Percentiles rank a stretch among this genome's conserved stretches.
phyloP scores from a whole-genome alignment of 1,140 invertebrate genomes.

The Lepidurus couesii region DNA sequence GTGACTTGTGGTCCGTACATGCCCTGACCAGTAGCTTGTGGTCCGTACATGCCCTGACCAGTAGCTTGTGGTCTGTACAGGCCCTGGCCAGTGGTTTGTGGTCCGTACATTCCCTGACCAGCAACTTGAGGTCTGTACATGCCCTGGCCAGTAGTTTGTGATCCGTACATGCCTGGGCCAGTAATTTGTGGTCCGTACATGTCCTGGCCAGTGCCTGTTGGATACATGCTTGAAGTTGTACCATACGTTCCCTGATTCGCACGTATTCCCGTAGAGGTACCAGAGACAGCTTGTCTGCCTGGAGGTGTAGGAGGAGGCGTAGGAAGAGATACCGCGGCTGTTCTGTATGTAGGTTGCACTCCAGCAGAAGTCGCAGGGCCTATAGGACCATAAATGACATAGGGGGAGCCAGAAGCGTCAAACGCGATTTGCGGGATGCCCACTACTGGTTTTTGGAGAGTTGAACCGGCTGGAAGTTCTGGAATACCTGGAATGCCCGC shows the following conservation, averaged over 20 bases:
- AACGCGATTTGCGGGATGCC: not conserved
- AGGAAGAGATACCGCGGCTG: not conserved
- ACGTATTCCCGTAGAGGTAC: no score
- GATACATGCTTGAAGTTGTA: no score
- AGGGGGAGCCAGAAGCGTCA: not conserved
- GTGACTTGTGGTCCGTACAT: not conserved
- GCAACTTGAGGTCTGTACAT: not conserved
- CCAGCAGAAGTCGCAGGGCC: not conserved
- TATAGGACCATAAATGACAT: not conserved
- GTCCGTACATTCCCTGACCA: not conserved
- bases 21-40: not conserved
- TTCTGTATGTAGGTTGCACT: not conserved
- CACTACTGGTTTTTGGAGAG: not conserved
- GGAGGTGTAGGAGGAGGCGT: not conserved
- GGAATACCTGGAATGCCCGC: not conserved
- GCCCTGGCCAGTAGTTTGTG: not conserved
- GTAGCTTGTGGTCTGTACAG: not conserved
- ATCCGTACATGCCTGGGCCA: not conserved
- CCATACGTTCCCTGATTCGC: no score
- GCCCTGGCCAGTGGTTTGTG: not conserved
- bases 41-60: not conserved
- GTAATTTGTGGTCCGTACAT: not conserved
- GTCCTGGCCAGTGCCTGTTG: not conserved
- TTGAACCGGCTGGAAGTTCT: not conserved
- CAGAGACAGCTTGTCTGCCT: no score